Evolutionary conservation across 2,888 invertebrate species (phyloP), one percentile per base, ranked within the genome.

Genomic region (Athalia rosae): DNA sequence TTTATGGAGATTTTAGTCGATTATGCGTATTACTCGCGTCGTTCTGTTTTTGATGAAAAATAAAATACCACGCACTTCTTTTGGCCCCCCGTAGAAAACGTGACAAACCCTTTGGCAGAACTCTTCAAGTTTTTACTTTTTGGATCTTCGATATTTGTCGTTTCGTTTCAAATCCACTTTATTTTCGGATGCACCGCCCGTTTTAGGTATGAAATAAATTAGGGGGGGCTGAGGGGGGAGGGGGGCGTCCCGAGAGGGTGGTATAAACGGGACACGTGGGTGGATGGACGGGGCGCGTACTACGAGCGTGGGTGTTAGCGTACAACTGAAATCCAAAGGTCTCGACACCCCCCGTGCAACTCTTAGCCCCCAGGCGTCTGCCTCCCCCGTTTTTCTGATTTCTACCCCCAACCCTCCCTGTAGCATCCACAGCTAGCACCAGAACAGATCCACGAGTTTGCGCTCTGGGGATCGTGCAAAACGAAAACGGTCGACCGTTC

Each of bases 281-380:
- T 84, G 87, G 88, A 87, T 84, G 87, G 86, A 87, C 74, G 85
- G 85, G 88, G 92, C 91, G 91, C 91, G 91, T 92, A 92, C 90
- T 91, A 91, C 90, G 90, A 91, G 90, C 89, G 90, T 90, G 90
- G 87, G 87, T 85, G 87, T 90, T 90, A 90, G 89, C 90, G 90
- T 90, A 91, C 87, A 86, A 90, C 85, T 87, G 87, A 87, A 85
- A 56, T 67, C 62, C 76, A 74, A 78, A 78, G 79, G 79, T 81
- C 85, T 87, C 85, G 86, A 59, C 76, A 45, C 76, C 74, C 77
- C 84, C 88, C 88, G 90, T 89, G 77, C 90, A 86, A 84, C 85
- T 88, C 89, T 90, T 90, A 90, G 91, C 91, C 90, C 90, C 91
- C 91, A 91, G 88, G 82, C 90, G 89, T 90, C 90, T 90, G 90